These are phyloP conservation scores for Emydura subglobosa DNA, from an alignment of 2,113 vertebrate genomes.

Conservation along the genomic window DNA sequence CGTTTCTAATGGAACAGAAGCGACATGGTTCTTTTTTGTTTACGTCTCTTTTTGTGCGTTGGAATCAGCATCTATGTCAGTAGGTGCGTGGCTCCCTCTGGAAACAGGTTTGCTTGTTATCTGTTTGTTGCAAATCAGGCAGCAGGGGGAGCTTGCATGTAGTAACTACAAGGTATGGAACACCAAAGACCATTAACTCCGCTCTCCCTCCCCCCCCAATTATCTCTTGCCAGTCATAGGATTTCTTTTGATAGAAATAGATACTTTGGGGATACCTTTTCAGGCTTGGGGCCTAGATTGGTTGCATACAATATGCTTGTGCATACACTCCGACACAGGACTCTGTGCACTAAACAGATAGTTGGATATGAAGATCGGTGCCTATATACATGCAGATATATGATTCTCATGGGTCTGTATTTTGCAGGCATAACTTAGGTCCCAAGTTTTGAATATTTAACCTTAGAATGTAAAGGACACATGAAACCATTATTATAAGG, in stretches of 20 bases:
- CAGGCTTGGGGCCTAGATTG: rapidly evolving
- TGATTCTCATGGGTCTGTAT: background rate
- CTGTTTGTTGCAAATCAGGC: rapidly evolving
- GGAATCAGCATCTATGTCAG: background rate
- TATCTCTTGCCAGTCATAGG: background rate
- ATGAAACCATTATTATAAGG: background rate
- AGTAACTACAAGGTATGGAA: rapidly evolving
- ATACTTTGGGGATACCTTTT: background rate
- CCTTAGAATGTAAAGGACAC: background rate
- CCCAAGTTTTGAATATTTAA: background rate
- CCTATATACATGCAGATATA: background rate
- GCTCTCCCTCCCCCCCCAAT: no score
- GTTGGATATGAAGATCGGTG: background rate
- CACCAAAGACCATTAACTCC: background rate
- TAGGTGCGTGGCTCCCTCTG: rapidly evolving
- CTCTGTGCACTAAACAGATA: background rate
- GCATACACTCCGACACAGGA: background rate
- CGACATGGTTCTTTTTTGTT: background rate
- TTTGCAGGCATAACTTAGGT: background rate
- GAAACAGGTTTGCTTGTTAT: background rate
- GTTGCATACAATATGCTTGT: background rate
- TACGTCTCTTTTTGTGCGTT: rapidly evolving
- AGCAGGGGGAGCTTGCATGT: rapidly evolving
- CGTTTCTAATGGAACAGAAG: background rate
- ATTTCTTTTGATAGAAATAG: background rate